phyloP scores from a whole-genome alignment of 2,797 vertebrate genomes.

The Crenuchus spilurus region DNA sequence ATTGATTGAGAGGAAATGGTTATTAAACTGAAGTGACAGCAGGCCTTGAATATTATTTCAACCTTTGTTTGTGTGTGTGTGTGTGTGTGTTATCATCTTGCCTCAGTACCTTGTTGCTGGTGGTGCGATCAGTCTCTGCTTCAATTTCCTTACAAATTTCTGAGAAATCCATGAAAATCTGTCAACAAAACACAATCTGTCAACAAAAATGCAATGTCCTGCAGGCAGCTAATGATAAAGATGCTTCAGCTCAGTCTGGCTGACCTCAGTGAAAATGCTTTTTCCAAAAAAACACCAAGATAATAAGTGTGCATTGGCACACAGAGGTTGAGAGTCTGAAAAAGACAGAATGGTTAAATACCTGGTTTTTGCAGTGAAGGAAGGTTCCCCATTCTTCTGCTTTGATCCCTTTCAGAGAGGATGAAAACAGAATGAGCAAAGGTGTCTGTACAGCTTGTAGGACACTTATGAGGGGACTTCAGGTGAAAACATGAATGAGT shows the following conservation, averaged over 20 bases:
- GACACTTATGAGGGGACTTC: neutral
- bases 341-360: conserved; percentile 48
- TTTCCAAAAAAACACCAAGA: neutral
- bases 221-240: neutral
- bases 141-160: conserved; percentile 81
- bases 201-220: neutral
- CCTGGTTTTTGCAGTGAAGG: conserved; percentile 84
- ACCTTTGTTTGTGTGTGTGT: neutral
- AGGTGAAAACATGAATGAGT: no score
- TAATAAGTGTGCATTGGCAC: neutral
- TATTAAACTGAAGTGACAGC: conserved; percentile 27
- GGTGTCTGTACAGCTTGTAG: no score
- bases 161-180: conserved; percentile 81
- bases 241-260: neutral
- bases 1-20: neutral
- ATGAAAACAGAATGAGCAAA: conserved; percentile 14
- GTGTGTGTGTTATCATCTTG: neutral
- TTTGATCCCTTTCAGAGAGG: conserved; percentile 72
- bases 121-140: conserved; percentile 76
- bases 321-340: neutral
- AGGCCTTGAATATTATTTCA: neutral
- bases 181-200: neutral
- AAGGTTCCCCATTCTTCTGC: conserved; percentile 86
- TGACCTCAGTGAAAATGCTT: neutral
- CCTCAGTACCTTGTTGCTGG: conserved; percentile 78